Percentiles rank a stretch among this genome's conserved stretches.
Evolutionary conservation across 2,113 vertebrate genomes (phyloP).

Genomic region (Paramormyrops kingsleyae): DNA sequence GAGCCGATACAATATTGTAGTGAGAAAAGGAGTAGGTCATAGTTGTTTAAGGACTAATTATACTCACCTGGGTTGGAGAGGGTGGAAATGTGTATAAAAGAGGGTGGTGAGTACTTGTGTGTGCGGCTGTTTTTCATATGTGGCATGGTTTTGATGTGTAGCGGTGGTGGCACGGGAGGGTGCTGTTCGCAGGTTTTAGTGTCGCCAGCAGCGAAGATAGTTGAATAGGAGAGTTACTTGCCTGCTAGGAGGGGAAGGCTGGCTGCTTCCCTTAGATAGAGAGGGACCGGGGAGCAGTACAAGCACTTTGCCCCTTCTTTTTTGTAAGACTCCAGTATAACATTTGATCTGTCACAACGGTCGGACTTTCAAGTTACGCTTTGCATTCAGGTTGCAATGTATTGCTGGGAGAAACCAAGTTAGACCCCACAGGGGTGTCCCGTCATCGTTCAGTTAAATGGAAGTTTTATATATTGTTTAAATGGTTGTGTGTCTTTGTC

Average conservation of each 20-base stretch:
- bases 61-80: not conserved
- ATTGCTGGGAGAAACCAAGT: too few relatives aligned
- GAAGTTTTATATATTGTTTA: not conserved
- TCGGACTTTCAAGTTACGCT: not conserved
- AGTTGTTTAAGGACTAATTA: not conserved
- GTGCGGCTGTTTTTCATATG: not conserved
- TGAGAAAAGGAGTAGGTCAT: too few relatives aligned
- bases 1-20: not conserved
- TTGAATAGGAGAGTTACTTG: not conserved
- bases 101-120: not conserved
- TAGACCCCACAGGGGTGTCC: not conserved
- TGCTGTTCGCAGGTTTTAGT: not conserved
- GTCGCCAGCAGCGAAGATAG: not conserved
- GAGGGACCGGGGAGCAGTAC: not conserved
- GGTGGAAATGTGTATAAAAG: not conserved
- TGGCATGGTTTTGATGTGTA: not conserved
- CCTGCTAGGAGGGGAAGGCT: not conserved
- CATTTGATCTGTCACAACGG: not conserved
- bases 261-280: not conserved
- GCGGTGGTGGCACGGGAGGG: too few relatives aligned
- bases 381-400: not conserved
- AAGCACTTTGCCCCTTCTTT: not conserved
- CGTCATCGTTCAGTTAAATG: not conserved
- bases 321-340: not conserved
- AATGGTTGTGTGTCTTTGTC: not conserved